Percentiles rank a stretch among this genome's conserved stretches.
Conservation (phyloP, 2,113 vertebrate species). For the Fregata magnificens region DNA sequence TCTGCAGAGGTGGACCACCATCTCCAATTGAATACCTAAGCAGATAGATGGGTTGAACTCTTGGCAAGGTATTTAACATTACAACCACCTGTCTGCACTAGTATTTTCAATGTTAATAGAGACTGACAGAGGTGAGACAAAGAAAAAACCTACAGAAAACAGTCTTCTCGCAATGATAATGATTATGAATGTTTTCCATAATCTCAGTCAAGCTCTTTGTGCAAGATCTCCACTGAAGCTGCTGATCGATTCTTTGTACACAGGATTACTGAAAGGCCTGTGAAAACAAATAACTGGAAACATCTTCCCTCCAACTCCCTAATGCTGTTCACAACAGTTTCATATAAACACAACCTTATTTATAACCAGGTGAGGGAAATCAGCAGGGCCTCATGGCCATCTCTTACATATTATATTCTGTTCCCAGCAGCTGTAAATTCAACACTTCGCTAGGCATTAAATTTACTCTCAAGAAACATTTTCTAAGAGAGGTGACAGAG, state of each 20-base stretch:
- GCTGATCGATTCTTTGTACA: neutral
- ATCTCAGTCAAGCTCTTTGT: neutral
- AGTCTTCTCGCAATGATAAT: neutral
- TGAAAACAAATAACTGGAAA: neutral
- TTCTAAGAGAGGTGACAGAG: conserved; percentile 50
- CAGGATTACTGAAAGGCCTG: neutral
- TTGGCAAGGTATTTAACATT: neutral
- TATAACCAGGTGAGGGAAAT: conserved; percentile 42
- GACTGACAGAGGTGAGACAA: neutral
- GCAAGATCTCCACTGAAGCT: neutral
- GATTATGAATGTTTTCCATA: neutral
- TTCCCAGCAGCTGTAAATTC: conserved; percentile 44
- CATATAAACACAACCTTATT: conserved; percentile 11
- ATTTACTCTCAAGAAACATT: conserved; percentile 56
- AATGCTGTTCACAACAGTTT: neutral
- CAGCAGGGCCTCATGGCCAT: neutral
- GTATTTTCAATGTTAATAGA: neutral
- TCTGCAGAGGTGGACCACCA: neutral
- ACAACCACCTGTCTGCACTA: neutral
- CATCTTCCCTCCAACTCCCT: conserved; percentile 13
- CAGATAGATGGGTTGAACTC: neutral
- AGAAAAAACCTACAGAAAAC: neutral
- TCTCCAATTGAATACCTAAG: neutral
- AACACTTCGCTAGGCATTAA: conserved; percentile 41
- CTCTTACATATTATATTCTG: conserved; percentile 24